Conservation (phyloP, 2,113 vertebrate genomes). For the Macrotis lagotis region DNA sequence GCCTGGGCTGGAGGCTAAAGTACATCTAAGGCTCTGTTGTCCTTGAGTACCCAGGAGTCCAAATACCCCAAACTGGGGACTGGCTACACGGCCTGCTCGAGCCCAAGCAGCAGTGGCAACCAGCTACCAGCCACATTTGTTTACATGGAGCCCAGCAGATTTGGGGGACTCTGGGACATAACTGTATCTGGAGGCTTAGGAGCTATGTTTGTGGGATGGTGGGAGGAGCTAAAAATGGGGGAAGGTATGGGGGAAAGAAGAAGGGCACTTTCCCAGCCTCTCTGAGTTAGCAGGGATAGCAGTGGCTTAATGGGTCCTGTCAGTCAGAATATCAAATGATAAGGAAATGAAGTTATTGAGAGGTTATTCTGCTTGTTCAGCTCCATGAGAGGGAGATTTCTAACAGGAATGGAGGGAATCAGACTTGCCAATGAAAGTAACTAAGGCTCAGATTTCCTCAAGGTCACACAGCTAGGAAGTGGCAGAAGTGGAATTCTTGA, state of each 20-base stretch:
- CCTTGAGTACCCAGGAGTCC: neutral
- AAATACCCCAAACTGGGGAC: neutral
- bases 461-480: neutral
- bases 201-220: neutral
- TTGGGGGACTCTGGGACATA: neutral
- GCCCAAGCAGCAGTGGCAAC: neutral
- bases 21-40: neutral
- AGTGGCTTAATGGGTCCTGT: neutral
- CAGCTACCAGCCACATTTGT: neutral
- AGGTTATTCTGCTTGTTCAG: neutral
- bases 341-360: neutral
- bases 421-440: neutral
- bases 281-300: neutral
- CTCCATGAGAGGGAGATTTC: neutral
- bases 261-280: neutral
- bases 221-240: neutral
- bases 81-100: neutral
- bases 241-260: accelerated
- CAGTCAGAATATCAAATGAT: neutral
- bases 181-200: neutral
- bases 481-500: neutral
- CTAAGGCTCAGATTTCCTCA: neutral
- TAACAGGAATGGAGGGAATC: too few species aligned
- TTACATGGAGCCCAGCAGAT: neutral
- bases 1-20: neutral